Conservation (phyloP, 2,888 invertebrate species). For the Drosophila limbata region DNA sequence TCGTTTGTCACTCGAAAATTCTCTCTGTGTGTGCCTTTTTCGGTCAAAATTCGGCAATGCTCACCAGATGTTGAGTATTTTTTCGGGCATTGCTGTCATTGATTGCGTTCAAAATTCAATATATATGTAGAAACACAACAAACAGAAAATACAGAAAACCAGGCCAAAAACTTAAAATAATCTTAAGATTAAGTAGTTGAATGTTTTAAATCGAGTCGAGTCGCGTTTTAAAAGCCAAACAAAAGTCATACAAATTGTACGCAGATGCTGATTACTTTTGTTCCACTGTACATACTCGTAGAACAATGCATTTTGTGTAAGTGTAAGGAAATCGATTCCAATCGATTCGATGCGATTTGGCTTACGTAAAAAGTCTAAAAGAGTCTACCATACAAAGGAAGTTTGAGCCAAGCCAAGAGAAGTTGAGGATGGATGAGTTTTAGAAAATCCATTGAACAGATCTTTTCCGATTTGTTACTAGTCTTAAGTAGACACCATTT, state of each 20-base stretch:
- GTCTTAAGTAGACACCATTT: constrained; percentile 30
- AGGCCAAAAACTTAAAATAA: constrained; percentile 67
- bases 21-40: constrained; percentile 82
- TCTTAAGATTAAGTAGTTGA: constrained; percentile 69
- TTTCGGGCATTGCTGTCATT: constrained; percentile 56
- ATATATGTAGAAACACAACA: constrained; percentile 19
- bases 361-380: background rate
- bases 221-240: constrained; percentile 35
- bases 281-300: constrained; percentile 75
- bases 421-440: constrained; percentile 4
- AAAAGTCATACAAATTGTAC: constrained; percentile 27
- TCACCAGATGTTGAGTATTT: constrained; percentile 49
- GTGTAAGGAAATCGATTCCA: constrained; percentile 26
- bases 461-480: constrained; percentile 17
- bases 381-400: constrained; percentile 24
- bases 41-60: constrained; percentile 78
- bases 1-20: constrained; percentile 76
- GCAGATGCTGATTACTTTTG: constrained; percentile 43
- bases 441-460: constrained; percentile 4
- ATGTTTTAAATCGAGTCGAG: constrained; percentile 62
- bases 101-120: constrained; percentile 73
- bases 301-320: constrained; percentile 66
- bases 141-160: constrained; percentile 32
- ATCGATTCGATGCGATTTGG: constrained; percentile 1
- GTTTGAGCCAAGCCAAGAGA: constrained; percentile 29